Conservation (phyloP, 2,797 vertebrate genomes). For the Clarias platycephalus region DNA sequence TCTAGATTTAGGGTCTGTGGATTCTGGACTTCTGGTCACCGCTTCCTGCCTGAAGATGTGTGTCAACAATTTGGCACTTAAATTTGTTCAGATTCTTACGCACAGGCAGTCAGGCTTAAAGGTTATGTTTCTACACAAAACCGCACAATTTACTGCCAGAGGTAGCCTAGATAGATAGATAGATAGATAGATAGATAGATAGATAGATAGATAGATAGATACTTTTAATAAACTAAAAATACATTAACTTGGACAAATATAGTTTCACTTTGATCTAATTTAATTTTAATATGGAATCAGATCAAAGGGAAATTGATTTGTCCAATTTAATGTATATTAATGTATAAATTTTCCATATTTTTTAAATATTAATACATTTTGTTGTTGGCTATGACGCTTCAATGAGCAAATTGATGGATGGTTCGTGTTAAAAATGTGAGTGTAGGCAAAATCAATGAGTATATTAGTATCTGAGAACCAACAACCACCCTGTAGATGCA, state of each 20-base stretch:
- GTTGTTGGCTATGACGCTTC: neutral
- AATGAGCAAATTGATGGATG: neutral
- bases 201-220: no score
- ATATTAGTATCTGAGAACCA: no score
- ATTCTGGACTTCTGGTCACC: neutral
- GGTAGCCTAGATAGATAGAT: no score
- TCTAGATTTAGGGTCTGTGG: neutral
- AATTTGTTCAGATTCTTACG: slow-evolving; percentile 23
- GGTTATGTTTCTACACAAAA: slow-evolving; percentile 4
- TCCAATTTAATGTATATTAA: no score
- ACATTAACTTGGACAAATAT: no score
- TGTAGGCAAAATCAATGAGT: neutral
- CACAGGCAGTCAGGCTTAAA: neutral
- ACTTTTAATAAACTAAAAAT: no score
- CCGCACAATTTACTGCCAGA: slow-evolving; percentile 8
- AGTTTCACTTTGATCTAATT: no score
- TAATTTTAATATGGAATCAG: no score
- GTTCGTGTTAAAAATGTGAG: neutral
- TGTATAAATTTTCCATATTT: no score
- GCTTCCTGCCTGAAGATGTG: neutral
- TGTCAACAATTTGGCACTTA: slow-evolving; percentile 11
- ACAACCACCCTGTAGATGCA: no score
- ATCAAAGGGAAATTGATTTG: no score
- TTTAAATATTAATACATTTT: neutral
- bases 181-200: no score